Percentiles rank a stretch among this genome's conserved stretches.
These are phyloP conservation scores for Eucidaris tribuloides DNA, from an alignment of 35 echinoderm and acorn worm genomes.

Conservation along the genomic window DNA sequence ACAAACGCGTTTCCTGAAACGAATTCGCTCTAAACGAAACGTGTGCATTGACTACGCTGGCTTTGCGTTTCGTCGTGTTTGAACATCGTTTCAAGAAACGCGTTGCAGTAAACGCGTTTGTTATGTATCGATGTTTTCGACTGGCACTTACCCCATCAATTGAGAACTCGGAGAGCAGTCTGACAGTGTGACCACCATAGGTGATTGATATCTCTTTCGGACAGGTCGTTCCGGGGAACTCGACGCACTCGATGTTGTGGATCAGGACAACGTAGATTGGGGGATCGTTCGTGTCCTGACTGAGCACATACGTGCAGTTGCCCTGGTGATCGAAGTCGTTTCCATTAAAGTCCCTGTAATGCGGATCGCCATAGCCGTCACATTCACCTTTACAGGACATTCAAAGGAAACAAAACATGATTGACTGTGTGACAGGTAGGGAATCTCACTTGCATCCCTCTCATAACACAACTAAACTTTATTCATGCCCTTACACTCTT, in stretches of 20 bases:
- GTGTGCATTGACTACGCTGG: no score
- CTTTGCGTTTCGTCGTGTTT: no score
- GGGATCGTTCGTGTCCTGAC: constrained; percentile 46
- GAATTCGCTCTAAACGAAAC: not conserved
- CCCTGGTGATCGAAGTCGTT: constrained; percentile 85
- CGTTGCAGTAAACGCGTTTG: no score
- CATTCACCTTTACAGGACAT: constrained; percentile 64
- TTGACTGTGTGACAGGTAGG: no score
- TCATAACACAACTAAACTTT: no score
- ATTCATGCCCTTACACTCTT: no score
- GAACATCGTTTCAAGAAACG: no score
- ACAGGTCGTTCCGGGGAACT: constrained; percentile 52
- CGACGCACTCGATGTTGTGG: constrained; percentile 60
- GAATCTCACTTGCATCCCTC: no score
- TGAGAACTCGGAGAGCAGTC: not conserved
- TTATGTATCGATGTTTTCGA: not conserved
- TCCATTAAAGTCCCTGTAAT: constrained; percentile 86
- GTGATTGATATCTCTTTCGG: constrained; percentile 30
- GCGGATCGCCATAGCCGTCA: constrained; percentile 87
- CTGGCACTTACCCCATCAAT: constrained; percentile 16
- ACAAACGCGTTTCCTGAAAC: no score
- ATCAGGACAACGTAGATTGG: constrained; percentile 58
- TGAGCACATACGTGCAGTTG: constrained; percentile 82
- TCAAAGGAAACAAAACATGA: no score
- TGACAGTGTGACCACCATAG: not conserved